These are phyloP conservation scores for Dasysyrphus albostriatus DNA, from an alignment of 2,888 invertebrate genomes.

Conservation along the genomic window DNA sequence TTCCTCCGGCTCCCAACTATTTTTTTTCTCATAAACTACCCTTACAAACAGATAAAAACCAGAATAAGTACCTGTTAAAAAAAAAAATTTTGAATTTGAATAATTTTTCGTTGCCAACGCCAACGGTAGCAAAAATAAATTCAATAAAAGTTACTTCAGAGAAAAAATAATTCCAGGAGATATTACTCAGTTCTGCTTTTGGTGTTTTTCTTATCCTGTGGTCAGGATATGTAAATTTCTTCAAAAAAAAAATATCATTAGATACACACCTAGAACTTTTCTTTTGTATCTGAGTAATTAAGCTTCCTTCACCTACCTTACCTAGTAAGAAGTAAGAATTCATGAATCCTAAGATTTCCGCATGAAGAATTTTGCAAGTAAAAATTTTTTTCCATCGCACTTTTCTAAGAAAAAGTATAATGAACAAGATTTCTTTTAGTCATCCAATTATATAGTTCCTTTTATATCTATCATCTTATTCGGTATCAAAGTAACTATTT, in stretches of 20 bases:
- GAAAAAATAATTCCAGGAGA: not conserved
- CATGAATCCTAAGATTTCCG: not conserved
- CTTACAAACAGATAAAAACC: not conserved
- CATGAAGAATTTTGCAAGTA: slow-evolving; percentile 8
- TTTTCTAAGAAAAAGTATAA: not conserved
- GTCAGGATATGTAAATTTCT: not conserved
- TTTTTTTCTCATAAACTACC: not conserved
- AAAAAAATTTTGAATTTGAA: no score
- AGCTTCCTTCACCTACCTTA: no score
- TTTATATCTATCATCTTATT: not conserved
- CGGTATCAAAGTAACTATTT: not conserved
- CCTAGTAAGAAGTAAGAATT: not conserved
- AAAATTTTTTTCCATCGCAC: not conserved
- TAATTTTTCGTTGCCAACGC: not conserved
- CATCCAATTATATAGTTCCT: slow-evolving; percentile 15
- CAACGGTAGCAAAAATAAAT: not conserved
- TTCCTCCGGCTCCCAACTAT: not conserved
- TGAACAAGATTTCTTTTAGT: slow-evolving; percentile 15
- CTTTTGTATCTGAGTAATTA: not conserved
- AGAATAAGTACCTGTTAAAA: no score
- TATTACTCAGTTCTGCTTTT: not conserved
- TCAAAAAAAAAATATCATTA: not conserved
- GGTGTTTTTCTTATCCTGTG: not conserved
- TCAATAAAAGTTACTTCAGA: no score
- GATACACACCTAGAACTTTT: not conserved